Evolutionary conservation across 2,888 invertebrate genomes (phyloP), one percentile per base, ranked within the genome.

Genomic region (Plagodis dolabraria): DNA sequence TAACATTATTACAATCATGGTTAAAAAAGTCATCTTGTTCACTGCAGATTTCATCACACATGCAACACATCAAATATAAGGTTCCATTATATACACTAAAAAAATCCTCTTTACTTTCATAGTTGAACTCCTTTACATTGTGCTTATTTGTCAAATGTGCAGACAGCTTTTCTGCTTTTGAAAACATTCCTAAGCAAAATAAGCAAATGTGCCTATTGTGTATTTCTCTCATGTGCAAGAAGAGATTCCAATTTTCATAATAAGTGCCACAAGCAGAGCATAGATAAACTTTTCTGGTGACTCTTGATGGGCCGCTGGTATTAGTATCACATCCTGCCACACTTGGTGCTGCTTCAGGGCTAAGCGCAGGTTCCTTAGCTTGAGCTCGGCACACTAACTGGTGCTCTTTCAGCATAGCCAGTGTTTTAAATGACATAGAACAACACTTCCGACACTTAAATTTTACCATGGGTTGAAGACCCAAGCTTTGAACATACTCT

Each of bases 241-340:
- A 97, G 61, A 97, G 93, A 86, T 97, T 96, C 96, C 97, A 97
- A 75, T 96, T 96, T 85, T 97, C 96, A 87, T 96, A 97, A 77
- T 97, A 97, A 9, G 96, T 96, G 47, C 95, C 96, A 82, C 97
- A 97, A 0, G 96, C 96, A 10, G 96, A 96, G 82, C 97, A 97
- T 53, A 97, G 87, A 82, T 96, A 97, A 62, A 96, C 96, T 82
- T 96, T 96, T 46, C 96, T 92, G n/a, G 96, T 95, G 47, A 95
- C 94, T 78, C 95, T 93, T 49, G 95, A 95, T 34, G 87, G 89
- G 10, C 87, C 89, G 36, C 85, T 79, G 4, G 76, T 64, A 65
- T 73, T 89, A 40, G 83, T 74, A 43, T 93, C 88, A 59, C 45
- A 55, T 5, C 64, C 64, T 5, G 53, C 10, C 10, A 89, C 77